Evolutionary conservation across 2,113 vertebrate genomes (phyloP).

Genomic region (Pachyramphus minor): DNA sequence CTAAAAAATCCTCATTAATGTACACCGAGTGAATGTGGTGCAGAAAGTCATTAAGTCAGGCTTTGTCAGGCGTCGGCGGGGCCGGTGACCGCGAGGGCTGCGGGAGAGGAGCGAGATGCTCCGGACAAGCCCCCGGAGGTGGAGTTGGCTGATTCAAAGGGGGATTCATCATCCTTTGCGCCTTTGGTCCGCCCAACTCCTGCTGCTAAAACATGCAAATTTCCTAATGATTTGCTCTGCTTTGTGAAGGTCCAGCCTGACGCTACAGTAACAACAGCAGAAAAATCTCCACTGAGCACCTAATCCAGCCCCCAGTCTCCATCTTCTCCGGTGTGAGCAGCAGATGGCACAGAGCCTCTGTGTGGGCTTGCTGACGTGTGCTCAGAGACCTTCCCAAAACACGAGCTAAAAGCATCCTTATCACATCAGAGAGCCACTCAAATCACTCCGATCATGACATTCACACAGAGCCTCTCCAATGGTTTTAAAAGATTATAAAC

Average conservation of each 20-base stretch:
- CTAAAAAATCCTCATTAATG: constrained; percentile 71
- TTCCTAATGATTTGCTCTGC: background rate
- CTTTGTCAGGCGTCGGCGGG: background rate
- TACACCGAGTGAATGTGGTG: constrained; percentile 46
- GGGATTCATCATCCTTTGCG: background rate
- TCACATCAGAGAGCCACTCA: background rate
- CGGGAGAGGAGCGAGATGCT: background rate
- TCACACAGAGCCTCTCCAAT: background rate
- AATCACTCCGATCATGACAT: background rate
- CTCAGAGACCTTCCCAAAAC: constrained; percentile 3
- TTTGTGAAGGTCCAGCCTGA: background rate
- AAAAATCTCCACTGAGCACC: background rate
- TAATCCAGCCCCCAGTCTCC: background rate
- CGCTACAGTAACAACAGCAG: background rate
- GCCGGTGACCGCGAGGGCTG: background rate
- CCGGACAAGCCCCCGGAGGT: background rate
- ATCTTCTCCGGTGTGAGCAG: background rate
- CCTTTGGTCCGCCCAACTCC: background rate
- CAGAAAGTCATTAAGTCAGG: constrained; percentile 60
- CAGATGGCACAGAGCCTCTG: constrained; percentile 45
- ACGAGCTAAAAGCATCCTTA: background rate
- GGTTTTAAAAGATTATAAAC: background rate
- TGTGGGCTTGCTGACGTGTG: constrained; percentile 26
- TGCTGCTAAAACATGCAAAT: background rate
- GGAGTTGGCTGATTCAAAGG: background rate